Evolutionary conservation across 2,888 invertebrate species (phyloP).

Genomic region (Cetonia aurata): DNA sequence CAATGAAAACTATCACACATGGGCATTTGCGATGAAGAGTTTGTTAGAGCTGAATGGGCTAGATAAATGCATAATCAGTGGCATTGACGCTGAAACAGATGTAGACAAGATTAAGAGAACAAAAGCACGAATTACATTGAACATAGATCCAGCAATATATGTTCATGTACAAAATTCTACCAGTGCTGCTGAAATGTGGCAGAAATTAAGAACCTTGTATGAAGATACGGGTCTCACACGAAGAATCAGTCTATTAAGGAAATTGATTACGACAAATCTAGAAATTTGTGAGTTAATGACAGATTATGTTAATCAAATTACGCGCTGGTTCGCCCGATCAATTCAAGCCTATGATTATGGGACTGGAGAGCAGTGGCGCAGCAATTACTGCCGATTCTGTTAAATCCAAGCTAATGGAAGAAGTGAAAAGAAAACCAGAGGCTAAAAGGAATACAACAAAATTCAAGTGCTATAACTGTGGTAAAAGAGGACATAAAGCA

Average conservation of each 20-base stretch:
- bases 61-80: not conserved
- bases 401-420: too few relatives aligned
- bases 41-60: slow-evolving; percentile 3
- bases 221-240: not conserved
- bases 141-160: not conserved
- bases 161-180: not conserved
- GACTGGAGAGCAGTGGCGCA: not conserved
- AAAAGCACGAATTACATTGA: not conserved
- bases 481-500: too few relatives aligned
- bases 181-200: not conserved
- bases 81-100: not conserved
- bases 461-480: too few relatives aligned
- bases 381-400: slow-evolving; percentile 1
- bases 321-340: not conserved
- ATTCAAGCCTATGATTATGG: slow-evolving; percentile 11
- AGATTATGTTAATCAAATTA: slow-evolving; percentile 7
- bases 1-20: slow-evolving; percentile 18
- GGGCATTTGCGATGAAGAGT: slow-evolving; percentile 17
- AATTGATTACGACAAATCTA: not conserved
- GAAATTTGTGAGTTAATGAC: slow-evolving; percentile 3
- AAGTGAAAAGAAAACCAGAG: too few relatives aligned
- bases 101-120: not conserved
- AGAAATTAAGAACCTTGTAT: not conserved
- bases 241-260: not conserved
- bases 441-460: too few relatives aligned